A percentile compares a stretch with the other conserved stretches of the same genome.
phyloP scores from a whole-genome alignment of 1,140 invertebrate species.

The Agrypnia vestita region DNA sequence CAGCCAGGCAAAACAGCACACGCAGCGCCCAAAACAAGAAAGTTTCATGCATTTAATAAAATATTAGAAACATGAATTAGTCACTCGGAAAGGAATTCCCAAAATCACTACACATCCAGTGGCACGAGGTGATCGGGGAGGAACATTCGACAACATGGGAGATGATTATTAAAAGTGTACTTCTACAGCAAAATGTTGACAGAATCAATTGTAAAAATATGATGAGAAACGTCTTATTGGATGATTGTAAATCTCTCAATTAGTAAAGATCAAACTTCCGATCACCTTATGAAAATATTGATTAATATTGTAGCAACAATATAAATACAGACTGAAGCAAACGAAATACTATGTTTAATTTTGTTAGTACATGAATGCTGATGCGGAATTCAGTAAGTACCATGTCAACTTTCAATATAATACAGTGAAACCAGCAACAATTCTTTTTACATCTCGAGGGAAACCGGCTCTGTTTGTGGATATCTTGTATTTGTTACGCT shows the following conservation, averaged over 20 bases:
- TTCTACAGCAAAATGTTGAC: too few species aligned
- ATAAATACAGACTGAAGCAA: slow-evolving; percentile 39
- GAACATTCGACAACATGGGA: not conserved
- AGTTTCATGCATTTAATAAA: slow-evolving; percentile 52
- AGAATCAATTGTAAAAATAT: too few species aligned
- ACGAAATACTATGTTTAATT: slow-evolving; percentile 26
- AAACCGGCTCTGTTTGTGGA: slow-evolving; percentile 31
- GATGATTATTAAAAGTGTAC: too few species aligned
- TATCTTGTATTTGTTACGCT: slow-evolving; percentile 23
- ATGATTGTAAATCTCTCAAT: too few species aligned
- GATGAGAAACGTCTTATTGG: too few species aligned
- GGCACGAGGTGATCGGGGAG: slow-evolving; percentile 16
- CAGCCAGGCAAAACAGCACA: slow-evolving; percentile 56
- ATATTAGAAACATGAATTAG: slow-evolving; percentile 34
- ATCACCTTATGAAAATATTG: slow-evolving; percentile 24
- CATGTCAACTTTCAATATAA: slow-evolving; percentile 7
- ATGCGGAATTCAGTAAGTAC: slow-evolving; percentile 3
- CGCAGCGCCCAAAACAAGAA: slow-evolving; percentile 59
- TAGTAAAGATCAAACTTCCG: not conserved
- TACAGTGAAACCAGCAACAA: slow-evolving; percentile 15
- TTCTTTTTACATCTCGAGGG: slow-evolving; percentile 16
- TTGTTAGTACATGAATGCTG: slow-evolving; percentile 27
- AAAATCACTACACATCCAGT: slow-evolving; percentile 29
- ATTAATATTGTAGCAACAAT: not conserved
- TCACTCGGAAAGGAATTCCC: slow-evolving; percentile 2